Percentiles rank a stretch among this genome's conserved stretches.
Evolutionary conservation across 92 coral and sea anemone species (phyloP).

Genomic region (Heliopora coerulea): DNA sequence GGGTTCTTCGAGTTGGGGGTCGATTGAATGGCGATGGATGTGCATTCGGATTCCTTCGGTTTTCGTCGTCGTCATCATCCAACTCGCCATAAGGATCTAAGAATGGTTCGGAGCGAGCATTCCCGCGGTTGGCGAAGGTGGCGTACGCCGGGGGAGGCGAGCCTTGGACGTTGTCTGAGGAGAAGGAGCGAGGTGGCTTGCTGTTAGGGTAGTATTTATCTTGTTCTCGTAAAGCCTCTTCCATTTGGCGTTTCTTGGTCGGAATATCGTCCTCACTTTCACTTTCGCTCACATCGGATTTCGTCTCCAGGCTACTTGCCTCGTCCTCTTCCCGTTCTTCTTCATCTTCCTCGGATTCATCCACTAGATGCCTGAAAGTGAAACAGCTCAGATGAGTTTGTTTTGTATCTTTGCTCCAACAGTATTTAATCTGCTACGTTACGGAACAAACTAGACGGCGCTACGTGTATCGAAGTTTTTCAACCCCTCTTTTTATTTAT

Average conservation of each 20-base stretch:
- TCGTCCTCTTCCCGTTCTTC: constrained; percentile 67
- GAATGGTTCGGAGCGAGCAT: constrained; percentile 34
- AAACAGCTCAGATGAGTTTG: not conserved
- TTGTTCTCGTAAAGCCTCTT: constrained; percentile 58
- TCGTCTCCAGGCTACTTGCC: constrained; percentile 82
- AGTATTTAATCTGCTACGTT: too few relatives aligned
- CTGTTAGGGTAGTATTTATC: constrained; percentile 54
- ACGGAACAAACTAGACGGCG: too few relatives aligned
- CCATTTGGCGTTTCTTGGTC: constrained; percentile 51
- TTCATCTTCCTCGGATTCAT: constrained; percentile 16
- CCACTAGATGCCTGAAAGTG: constrained; percentile 20
- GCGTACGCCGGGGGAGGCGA: constrained; percentile 41
- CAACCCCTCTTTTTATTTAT: too few relatives aligned
- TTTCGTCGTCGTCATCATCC: constrained; percentile 15
- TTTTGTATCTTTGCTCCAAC: too few relatives aligned
- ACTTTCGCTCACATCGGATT: constrained; percentile 65
- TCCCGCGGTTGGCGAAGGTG: constrained; percentile 21
- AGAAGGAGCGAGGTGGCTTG: not conserved
- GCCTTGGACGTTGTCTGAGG: constrained; percentile 11
- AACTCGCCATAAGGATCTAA: constrained; percentile 26
- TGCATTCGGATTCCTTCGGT: not conserved
- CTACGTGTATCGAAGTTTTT: too few relatives aligned
- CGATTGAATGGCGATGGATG: constrained; percentile 5
- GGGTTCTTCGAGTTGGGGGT: constrained; percentile 29
- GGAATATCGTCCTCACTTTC: constrained; percentile 65